These are phyloP conservation scores for Catharus minimus DNA, from an alignment of 2,113 vertebrate species.

Conservation along the genomic window DNA sequence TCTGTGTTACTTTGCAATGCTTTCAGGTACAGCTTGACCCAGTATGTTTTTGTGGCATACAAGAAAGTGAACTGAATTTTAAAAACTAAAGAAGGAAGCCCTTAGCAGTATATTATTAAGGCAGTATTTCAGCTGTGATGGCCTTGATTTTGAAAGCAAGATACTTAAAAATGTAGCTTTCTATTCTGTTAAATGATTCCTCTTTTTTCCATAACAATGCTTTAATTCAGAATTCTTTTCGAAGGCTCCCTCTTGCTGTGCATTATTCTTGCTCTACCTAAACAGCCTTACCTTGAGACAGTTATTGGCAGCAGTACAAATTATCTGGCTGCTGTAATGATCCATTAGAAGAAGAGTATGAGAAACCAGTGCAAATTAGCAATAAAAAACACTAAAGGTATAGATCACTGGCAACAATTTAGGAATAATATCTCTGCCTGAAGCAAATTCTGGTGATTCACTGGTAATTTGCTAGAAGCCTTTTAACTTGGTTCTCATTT, in stretches of 20 bases:
- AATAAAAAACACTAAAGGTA: slow-evolving; percentile 32
- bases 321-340: slow-evolving; percentile 35
- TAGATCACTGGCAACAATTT: slow-evolving; percentile 46
- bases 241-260: neutral
- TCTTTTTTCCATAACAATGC: neutral
- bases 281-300: slow-evolving; percentile 25
- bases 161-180: neutral
- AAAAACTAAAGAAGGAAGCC: neutral
- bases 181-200: neutral
- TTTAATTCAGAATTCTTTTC: neutral
- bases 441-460: slow-evolving; percentile 60
- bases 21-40: neutral
- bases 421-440: slow-evolving; percentile 46
- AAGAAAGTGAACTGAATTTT: neutral
- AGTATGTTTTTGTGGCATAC: neutral
- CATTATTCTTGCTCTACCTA: slow-evolving; percentile 1
- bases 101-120: neutral
- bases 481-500: slow-evolving; percentile 64
- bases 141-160: neutral
- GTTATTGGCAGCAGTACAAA: slow-evolving; percentile 45
- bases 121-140: neutral
- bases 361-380: slow-evolving; percentile 49
- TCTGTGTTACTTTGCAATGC: neutral
- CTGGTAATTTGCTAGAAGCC: slow-evolving; percentile 52
- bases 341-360: slow-evolving; percentile 48